Base-by-base conservation (phyloP, 2,113 vertebrate species). In the Corythornis vintsioides region DNA sequence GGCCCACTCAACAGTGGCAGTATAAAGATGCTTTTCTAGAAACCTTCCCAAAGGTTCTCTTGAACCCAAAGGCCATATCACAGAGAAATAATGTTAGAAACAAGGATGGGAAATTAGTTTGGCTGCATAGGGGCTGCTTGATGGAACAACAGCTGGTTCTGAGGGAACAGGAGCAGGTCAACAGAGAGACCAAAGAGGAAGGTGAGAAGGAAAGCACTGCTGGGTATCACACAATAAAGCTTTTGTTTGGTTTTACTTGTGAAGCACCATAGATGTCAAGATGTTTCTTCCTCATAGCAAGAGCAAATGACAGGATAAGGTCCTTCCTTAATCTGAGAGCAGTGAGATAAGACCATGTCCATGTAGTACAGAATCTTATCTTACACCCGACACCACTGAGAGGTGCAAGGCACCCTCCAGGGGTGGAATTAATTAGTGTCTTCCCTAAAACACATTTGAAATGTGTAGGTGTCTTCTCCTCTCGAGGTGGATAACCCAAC, bases 41-140 rank as follows among this genome's bases (percentile, higher is more conserved):
- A 63, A 18, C 1, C 3, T 82, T 79, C 35, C 11, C 29, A 26
- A 29, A 31, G 5, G 7, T 42, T 83, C 19, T 71, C 25, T 64
- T 76, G 42, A n/a, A n/a, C 18, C 35, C 60, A 60, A 64, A 43
- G 69, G 70, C 15, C 24, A 1, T 24, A 67, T 48, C 53, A 56
- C 0, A 0, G 12, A 40, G 57, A 40, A 93, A 56, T 78, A 11
- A 20, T 1, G 0, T 12, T 26, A n/a, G 42, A 42, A 79, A 76
- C 1, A 3, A 0, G 33, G 56, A 13, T 11, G 22, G n/a, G 42
- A 78, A 4, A 10, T 15, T n/a, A 3, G 7, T 79, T 50, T 43
- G 48, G 71, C 40, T 75, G 61, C 75, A 72, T 61, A 45, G 45
- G 53, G 66, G 17, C 80, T 67, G 86, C 52, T 80, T 1, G 3